Base-by-base conservation (phyloP, 2,888 invertebrate species). In the Biston stratarius region DNA sequence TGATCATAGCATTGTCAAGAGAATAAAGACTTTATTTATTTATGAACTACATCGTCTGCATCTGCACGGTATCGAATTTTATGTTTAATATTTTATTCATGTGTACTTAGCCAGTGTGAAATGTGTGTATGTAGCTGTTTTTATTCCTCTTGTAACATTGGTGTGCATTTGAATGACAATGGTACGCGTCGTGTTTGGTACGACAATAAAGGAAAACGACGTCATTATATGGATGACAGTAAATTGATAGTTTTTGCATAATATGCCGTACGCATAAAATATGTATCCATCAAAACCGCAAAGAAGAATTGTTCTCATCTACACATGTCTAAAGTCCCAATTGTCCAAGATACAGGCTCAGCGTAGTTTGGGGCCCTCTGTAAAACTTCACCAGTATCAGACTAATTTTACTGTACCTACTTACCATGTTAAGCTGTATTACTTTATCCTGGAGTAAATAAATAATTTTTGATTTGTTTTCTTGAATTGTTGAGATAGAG, bases 161-260 rank as follows among this genome's bases (percentile, higher is more conserved):
- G 77, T 77, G 75, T 70, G 63, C 65, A 81, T 83, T 84, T 82
- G 74, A 75, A 84, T 79, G 72, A 84, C 84, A 87, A 87, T 84
- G 74, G 76, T 36, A 63, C 33, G 53, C 60, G 57, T 60, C 44
- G 64, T 69, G 67, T 73, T 61, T 61, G 61, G 69, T 62, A 11
- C 59, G 61, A 68, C 63, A 60, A 78, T 76, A 77, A 77, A 74
- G 72, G 77, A 67, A 71, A 72, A 73, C 70, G 61, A 68, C 70
- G 67, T 52, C 14, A 34, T 55, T 61, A 38, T 55, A 56, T 56
- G 36, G 40, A 15, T 38, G 58, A 58, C 58, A n/a, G 47, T 15
- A n/a, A 48, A 15, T 36, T 2, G 12, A n/a, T 38, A 38, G 53
- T 38, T 55, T 42, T 42, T 24, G 24, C n/a, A 24, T 15, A 38